Evolutionary conservation across 2,113 vertebrate genomes (phyloP), one percentile per base, ranked within the genome.

Genomic region (Porphyrio hochstetteri): DNA sequence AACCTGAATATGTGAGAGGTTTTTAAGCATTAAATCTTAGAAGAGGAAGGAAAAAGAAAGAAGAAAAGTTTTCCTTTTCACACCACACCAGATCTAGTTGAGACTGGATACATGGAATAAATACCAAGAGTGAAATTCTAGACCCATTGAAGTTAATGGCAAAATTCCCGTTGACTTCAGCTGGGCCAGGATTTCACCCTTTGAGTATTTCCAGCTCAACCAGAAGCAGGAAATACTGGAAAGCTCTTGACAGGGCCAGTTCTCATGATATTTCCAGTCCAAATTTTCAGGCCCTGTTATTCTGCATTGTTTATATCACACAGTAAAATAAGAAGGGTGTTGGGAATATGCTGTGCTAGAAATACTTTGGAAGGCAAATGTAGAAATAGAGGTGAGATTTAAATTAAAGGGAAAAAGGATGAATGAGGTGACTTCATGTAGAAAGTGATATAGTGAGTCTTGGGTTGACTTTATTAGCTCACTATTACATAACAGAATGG

Each of bases 401-500:
- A 96, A 95, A 96, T 97, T 96, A 96, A 96, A 94, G 23, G 44
- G 76, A 36, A 88, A 67, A 92, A 90, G 90, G 82, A 97, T 92
- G 87, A 95, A 97, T 97, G 93, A 94, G 91, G 93, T 97, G 95
- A 92, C 87, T 92, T 92, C 60, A 84, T 36, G 65, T 48, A 92
- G 89, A 85, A 90, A 83, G 78, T 97, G 96, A 96, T 96, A 91
- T 92, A 97, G 92, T 96, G 89, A 94, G 92, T 71, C 96, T 96
- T 88, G 85, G 96, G 91, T 84, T 93, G 88, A 94, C 90, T 96
- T 97, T 97, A 97, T 96, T 97, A 96, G 91, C 90, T 97, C 93
- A 88, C 95, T 96, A 92, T 97, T 97, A 96, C 92, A 92, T 93
- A 97, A 97, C 79, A 95, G 91, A 97, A 96, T 68, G 63, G 87